Conservation (phyloP, 1,140 invertebrate species). For the Argopecten irradians region DNA sequence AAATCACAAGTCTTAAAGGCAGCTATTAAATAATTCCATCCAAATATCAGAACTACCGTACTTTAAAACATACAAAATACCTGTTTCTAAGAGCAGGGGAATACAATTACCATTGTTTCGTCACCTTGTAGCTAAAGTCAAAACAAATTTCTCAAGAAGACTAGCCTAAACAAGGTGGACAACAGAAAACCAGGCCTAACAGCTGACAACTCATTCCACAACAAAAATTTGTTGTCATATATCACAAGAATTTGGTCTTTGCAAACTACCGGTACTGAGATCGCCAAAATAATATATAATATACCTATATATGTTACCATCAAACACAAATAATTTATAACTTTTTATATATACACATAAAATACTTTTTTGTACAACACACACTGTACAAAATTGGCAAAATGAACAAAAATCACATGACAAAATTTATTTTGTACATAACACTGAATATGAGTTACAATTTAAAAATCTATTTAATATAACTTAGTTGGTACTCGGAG, state of each 20-base stretch:
- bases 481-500: neutral
- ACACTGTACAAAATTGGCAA: constrained; percentile 10
- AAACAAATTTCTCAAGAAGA: neutral
- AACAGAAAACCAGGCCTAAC: neutral
- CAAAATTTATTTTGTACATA: constrained; percentile 9
- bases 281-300: neutral
- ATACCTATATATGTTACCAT: neutral
- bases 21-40: neutral
- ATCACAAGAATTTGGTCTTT: constrained; percentile 18
- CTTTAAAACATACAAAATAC: neutral
- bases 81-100: neutral
- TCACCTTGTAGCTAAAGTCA: neutral
- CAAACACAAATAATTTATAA: constrained; percentile 24
- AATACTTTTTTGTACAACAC: neutral
- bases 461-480: neutral
- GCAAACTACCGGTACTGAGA: neutral
- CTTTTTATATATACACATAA: neutral
- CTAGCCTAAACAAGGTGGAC: neutral
- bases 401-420: constrained; percentile 17
- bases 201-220: constrained; percentile 12
- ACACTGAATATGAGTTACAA: neutral
- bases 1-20: neutral
- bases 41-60: neutral
- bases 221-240: constrained; percentile 13
- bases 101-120: neutral